Conservation (phyloP, 2,797 vertebrate species). For the Salarias fasciatus region DNA sequence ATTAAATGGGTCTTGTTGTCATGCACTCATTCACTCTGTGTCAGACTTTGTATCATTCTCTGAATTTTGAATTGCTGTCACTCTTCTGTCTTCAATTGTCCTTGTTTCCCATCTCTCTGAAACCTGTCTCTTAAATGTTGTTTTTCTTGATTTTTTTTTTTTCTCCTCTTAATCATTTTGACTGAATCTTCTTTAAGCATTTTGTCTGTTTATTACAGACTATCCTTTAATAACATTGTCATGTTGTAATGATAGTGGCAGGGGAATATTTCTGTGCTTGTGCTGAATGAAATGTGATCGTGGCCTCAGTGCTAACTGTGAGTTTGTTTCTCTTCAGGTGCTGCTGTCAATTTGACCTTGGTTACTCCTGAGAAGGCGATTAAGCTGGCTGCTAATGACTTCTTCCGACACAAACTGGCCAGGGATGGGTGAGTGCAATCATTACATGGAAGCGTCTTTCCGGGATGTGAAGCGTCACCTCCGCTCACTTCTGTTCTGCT, state of each 20-base stretch:
- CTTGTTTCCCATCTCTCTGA: slow-evolving; percentile 30
- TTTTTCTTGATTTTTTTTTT: slow-evolving; percentile 13
- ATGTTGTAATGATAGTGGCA: slow-evolving; percentile 64
- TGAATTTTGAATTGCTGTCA: no score
- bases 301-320: slow-evolving; percentile 45
- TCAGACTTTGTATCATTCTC: neutral
- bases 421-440: slow-evolving; percentile 77
- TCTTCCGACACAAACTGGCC: slow-evolving; percentile 82
- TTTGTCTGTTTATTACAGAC: slow-evolving; percentile 7
- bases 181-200: slow-evolving; percentile 1
- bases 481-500: neutral
- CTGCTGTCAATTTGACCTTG: slow-evolving; percentile 86
- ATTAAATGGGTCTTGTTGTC: slow-evolving; percentile 13
- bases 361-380: slow-evolving; percentile 89
- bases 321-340: slow-evolving; percentile 75
- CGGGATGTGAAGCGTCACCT: rapidly evolving
- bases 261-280: slow-evolving; percentile 56
- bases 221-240: slow-evolving; percentile 31
- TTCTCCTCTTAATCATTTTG: no score
- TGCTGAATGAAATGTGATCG: slow-evolving; percentile 10
- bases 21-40: slow-evolving; percentile 21
- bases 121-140: slow-evolving; percentile 7
- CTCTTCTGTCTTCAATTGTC: no score
- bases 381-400: slow-evolving; percentile 88
- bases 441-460: rapidly evolving